Conservation (phyloP, 53 echinoderm and acorn worm genomes). For the Henricia sp. region DNA sequence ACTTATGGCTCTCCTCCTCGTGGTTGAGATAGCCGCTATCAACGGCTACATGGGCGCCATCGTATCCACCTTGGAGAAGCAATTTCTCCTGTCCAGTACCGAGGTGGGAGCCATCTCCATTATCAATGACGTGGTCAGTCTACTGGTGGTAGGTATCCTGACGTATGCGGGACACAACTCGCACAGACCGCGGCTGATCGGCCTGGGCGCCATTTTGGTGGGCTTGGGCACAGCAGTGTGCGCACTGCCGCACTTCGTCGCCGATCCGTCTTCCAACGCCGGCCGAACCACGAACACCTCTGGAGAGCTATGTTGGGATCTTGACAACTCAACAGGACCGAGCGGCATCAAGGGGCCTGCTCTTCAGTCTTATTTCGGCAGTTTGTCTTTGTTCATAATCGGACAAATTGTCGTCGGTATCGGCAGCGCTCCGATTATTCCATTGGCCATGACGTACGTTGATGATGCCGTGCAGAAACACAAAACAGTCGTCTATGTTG, state of each 20-base stretch:
- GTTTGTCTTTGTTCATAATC: constrained; percentile 23
- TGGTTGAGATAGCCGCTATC: constrained; percentile 25
- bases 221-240: constrained; percentile 32
- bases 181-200: constrained; percentile 46
- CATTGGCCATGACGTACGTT: constrained; percentile 36
- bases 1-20: constrained; percentile 1
- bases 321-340: background rate
- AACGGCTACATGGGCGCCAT: constrained; percentile 40
- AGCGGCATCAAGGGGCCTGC: background rate
- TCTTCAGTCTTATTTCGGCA: background rate
- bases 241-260: constrained; percentile 43
- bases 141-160: constrained; percentile 1
- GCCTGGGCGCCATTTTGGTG: constrained; percentile 13
- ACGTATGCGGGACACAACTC: constrained; percentile 40
- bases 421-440: constrained; percentile 29
- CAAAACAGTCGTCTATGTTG: constrained; percentile 4
- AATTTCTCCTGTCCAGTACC: constrained; percentile 41
- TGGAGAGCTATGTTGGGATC: constrained; percentile 4
- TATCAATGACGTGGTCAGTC: constrained; percentile 32
- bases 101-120: constrained; percentile 35
- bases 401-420: constrained; percentile 41
- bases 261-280: background rate
- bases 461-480: constrained; percentile 50
- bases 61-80: constrained; percentile 26
- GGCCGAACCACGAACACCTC: background rate